Evolutionary conservation across 2,113 vertebrate species (phyloP).

Genomic region (Sylvia atricapilla): DNA sequence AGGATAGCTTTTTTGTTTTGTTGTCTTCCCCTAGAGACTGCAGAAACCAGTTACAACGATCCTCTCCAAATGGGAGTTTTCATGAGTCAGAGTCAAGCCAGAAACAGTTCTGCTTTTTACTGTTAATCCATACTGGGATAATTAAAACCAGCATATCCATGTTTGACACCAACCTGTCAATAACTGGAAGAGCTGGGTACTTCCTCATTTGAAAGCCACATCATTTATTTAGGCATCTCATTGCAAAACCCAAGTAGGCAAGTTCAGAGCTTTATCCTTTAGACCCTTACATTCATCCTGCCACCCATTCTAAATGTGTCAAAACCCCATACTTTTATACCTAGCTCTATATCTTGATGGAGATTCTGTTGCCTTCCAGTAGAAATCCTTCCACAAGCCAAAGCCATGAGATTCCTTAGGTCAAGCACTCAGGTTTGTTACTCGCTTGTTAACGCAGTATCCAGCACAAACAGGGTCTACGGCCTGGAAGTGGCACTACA

Average conservation of each 20-base stretch:
- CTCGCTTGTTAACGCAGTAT: rapidly evolving
- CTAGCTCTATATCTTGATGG: background rate
- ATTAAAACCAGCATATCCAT: background rate
- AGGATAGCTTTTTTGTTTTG: background rate
- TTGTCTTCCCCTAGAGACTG: background rate
- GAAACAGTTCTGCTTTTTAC: background rate
- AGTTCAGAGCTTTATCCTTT: background rate
- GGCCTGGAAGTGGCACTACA: background rate
- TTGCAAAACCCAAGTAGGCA: background rate
- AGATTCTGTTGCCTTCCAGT: background rate
- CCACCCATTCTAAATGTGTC: background rate
- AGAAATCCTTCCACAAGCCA: background rate
- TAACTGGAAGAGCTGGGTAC: background rate
- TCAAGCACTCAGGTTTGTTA: background rate
- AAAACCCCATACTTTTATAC: background rate
- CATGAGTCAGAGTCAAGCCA: background rate
- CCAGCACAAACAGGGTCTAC: background rate
- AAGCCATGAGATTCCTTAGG: background rate
- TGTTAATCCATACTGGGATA: background rate
- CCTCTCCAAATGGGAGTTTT: background rate
- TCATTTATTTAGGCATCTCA: background rate
- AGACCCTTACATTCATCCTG: background rate
- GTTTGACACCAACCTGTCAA: background rate
- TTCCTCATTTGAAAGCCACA: background rate
- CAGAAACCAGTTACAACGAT: background rate